Evolutionary conservation across 2,888 invertebrate species (phyloP).

Genomic region (Diaperis boleti): DNA sequence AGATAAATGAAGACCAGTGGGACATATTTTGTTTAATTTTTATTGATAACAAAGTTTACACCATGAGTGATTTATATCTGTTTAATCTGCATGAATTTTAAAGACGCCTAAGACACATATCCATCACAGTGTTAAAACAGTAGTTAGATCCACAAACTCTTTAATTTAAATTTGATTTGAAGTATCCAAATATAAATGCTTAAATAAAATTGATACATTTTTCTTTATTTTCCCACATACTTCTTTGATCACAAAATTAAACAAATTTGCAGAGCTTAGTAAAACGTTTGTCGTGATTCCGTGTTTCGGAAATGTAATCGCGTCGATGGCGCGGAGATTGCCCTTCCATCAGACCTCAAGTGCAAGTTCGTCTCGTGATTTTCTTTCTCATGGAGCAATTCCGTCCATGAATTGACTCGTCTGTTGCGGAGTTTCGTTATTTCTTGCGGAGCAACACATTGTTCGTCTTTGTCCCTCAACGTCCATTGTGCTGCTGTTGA

Average conservation of each 20-base stretch:
- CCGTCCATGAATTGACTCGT: constrained; percentile 57
- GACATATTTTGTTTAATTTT: too few species aligned
- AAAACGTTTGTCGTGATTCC: background rate
- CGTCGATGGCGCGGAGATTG: constrained; percentile 46
- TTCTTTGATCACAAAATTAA: too few species aligned
- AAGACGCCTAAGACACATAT: background rate
- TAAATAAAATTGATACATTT: too few species aligned
- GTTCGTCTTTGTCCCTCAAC: constrained; percentile 49
- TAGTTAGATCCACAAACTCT: too few species aligned
- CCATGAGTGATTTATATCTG: too few species aligned
- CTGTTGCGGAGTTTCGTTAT: constrained; percentile 48
- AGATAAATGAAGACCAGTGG: too few species aligned
- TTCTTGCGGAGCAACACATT: constrained; percentile 42
- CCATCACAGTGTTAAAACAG: background rate
- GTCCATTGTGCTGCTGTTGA: constrained; percentile 37
- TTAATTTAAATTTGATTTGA: too few species aligned
- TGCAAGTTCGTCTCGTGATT: constrained; percentile 55
- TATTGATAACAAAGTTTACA: too few species aligned
- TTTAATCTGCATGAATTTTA: too few species aligned
- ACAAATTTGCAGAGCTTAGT: background rate
- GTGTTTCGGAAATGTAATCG: constrained; percentile 2
- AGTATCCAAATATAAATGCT: too few species aligned
- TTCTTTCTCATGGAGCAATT: constrained; percentile 58
- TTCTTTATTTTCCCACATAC: too few species aligned
- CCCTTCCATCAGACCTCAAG: constrained; percentile 54